Conservation (phyloP, 2,888 invertebrate genomes). For the Globia sparganii region DNA sequence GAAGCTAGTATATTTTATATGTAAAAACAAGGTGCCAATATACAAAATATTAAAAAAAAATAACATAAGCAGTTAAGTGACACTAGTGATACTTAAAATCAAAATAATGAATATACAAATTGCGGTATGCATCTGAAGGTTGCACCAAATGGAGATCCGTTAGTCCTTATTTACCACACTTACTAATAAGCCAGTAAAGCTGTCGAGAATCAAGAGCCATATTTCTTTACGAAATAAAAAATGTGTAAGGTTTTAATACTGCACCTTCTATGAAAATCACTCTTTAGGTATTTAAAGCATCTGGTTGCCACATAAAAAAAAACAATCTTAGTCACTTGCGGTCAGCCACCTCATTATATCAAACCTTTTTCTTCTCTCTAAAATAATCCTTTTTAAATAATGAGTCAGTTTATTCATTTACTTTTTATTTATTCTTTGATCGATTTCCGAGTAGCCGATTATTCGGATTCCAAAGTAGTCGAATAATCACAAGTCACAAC, state of each 20-base stretch:
- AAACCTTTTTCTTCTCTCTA: slow-evolving; percentile 42
- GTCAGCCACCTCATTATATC: slow-evolving; percentile 54
- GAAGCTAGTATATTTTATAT: not conserved
- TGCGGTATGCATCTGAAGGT: not conserved
- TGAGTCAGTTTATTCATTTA: slow-evolving; percentile 54
- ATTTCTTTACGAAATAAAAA: not conserved
- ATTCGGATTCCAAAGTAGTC: slow-evolving; percentile 52
- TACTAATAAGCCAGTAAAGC: not conserved
- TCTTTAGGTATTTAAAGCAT: slow-evolving; percentile 30
- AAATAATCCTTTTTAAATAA: slow-evolving; percentile 51
- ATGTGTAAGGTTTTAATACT: not conserved
- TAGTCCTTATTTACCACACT: not conserved
- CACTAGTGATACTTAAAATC: not conserved
- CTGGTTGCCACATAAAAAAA: slow-evolving; percentile 40
- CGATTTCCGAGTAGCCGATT: slow-evolving; percentile 50
- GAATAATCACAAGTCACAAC: slow-evolving; percentile 47
- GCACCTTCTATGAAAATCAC: slow-evolving; percentile 26
- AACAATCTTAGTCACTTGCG: slow-evolving; percentile 57
- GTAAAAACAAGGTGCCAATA: not conserved
- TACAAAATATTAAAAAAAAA: not conserved
- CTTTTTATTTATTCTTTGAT: slow-evolving; percentile 51
- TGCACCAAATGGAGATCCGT: not conserved
- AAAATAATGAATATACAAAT: not conserved
- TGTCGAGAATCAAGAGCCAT: not conserved
- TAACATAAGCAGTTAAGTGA: not conserved